Percentiles rank a stretch among this genome's conserved stretches.
These are phyloP conservation scores for Phyllotreta cruciferae DNA, from an alignment of 2,888 invertebrate species.

Conservation along the genomic window DNA sequence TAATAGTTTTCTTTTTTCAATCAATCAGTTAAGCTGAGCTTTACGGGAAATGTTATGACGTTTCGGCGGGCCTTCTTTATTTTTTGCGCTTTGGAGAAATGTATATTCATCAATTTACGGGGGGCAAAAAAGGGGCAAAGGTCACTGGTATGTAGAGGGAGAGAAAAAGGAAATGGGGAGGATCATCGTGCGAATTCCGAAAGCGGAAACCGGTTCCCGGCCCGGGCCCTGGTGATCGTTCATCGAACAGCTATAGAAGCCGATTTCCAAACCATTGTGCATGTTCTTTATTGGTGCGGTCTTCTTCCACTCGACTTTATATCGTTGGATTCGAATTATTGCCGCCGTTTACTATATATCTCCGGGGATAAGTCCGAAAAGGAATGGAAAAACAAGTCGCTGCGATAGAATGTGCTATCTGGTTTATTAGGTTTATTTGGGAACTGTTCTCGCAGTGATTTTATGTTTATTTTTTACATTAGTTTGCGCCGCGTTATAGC, in stretches of 20 bases:
- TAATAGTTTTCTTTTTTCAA: no score
- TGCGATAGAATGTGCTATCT: slow-evolving; percentile 30
- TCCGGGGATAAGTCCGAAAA: slow-evolving; percentile 32
- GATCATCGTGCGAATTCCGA: slow-evolving; percentile 42
- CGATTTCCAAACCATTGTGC: slow-evolving; percentile 52
- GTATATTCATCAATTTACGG: slow-evolving; percentile 20
- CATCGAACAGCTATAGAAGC: slow-evolving; percentile 44
- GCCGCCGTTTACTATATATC: slow-evolving; percentile 37
- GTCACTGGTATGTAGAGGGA: slow-evolving; percentile 13
- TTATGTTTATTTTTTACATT: slow-evolving; percentile 31
- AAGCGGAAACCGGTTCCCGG: slow-evolving; percentile 44
- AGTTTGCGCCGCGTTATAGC: slow-evolving; percentile 22
- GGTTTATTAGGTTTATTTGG: slow-evolving; percentile 31
- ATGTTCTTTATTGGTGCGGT: slow-evolving; percentile 49
- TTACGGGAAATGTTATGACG: no score
- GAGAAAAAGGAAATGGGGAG: slow-evolving; percentile 31
- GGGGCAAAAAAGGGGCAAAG: slow-evolving; percentile 15
- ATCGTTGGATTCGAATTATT: slow-evolving; percentile 44
- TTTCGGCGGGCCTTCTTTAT: background rate
- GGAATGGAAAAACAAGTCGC: slow-evolving; percentile 32
- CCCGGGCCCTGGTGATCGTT: slow-evolving; percentile 44
- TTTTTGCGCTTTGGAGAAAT: slow-evolving; percentile 3
- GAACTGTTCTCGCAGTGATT: slow-evolving; percentile 27
- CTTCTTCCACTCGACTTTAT: slow-evolving; percentile 49
- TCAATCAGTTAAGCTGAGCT: no score